Base-by-base conservation (phyloP, 1,140 invertebrate species). In the Pseudoatta argentina region DNA sequence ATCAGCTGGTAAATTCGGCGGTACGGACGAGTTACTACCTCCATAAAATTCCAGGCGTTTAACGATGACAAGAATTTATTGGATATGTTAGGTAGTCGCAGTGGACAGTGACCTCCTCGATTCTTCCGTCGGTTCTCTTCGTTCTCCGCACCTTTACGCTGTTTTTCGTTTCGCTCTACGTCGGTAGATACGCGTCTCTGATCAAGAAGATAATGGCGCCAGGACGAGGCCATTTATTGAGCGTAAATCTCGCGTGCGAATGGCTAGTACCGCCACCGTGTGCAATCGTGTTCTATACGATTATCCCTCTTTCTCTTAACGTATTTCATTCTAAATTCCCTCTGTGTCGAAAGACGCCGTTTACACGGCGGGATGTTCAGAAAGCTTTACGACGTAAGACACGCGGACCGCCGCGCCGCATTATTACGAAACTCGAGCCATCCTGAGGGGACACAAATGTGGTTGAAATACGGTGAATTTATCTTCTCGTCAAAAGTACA, bases 51-150 rank as follows among this genome's bases (percentile, higher is more conserved):
- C 86, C 83, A 78, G 44, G 85, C 86, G 69, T 91, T 92, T 93
- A 92, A 93, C 91, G 92, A 92, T 89, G 92, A 89, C 89, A 92
- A 86, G 85, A 92, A 93, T 93, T 93, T 93, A 93, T 92, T 87
- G 91, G 89, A 91, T 88, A 92, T 89, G 90, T 91, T 92, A 86
- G 89, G 90, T 88, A 83, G 90, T 83, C 88, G 78, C 55, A 48
- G 90, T 85, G 92, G 86, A 85, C 92, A 87, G 48, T 89, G 91
- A 91, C 89, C 90, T 81, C 44, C 51, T 71, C 44, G 61, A 64
- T 63, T 85, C 53, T 2, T 10, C 6, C 59, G 72, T 73, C 27
- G 59, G 55, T 67, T 66, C 55, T 59, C 8, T n/a, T 48, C 53
- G 27, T 51, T 16, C 57, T 44, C 48, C 24, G 72, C 30, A 21